Percentiles rank a stretch among this genome's conserved stretches.
Conservation (phyloP, 1,140 invertebrate species). For the Bilobella aurantiaca region DNA sequence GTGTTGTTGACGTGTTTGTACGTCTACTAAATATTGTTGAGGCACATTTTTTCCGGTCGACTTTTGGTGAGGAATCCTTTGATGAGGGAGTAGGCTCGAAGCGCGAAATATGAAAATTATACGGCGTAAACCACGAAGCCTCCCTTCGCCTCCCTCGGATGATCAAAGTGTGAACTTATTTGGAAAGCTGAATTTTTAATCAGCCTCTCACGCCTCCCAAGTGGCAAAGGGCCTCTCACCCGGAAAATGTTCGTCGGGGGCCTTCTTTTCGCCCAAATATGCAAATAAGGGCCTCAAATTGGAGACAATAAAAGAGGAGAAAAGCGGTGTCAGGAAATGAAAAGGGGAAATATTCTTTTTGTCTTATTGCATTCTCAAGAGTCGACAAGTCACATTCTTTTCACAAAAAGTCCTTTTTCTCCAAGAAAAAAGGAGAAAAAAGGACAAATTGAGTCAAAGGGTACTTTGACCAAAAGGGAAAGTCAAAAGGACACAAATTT, state of each 20-base stretch:
- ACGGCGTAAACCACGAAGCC: not conserved
- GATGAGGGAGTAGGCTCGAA: not conserved
- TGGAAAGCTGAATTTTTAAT: slow-evolving; percentile 2
- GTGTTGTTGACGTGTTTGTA: no score
- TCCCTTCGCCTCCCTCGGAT: not conserved
- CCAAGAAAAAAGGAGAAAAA: not conserved
- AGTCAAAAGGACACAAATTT: no score
- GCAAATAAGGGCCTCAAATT: slow-evolving; percentile 4
- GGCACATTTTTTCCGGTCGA: no score
- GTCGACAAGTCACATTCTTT: no score
- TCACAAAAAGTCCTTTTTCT: not conserved
- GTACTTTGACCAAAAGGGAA: no score
- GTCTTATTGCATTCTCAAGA: no score
- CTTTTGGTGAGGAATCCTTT: no score
- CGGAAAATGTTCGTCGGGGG: not conserved
- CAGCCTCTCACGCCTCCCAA: not conserved
- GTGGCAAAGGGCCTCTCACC: not conserved
- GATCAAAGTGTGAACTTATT: slow-evolving; percentile 1
- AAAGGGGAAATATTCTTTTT: no score
- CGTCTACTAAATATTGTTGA: no score
- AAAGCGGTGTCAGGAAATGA: not conserved
- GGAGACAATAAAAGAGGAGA: slow-evolving; percentile 1
- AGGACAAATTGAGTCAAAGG: no score
- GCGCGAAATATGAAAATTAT: not conserved
- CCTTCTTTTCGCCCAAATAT: not conserved